Evolutionary conservation across 1,140 invertebrate species (phyloP).

Genomic region (Zaprionus davidi): DNA sequence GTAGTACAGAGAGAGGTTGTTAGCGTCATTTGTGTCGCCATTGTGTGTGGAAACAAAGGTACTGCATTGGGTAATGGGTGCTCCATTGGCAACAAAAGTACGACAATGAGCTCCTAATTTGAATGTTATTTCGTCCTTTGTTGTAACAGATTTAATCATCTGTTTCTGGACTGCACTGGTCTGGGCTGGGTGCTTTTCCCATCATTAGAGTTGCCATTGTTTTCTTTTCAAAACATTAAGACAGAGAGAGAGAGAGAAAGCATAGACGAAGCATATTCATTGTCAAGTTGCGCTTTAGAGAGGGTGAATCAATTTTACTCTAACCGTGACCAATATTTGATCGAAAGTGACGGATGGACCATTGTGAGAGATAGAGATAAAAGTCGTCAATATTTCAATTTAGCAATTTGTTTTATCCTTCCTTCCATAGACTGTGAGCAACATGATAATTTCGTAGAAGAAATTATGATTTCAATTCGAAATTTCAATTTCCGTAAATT

Average conservation of each 20-base stretch:
- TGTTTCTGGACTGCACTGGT: constrained; percentile 23
- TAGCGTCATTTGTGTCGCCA: constrained; percentile 71
- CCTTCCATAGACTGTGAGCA: not conserved
- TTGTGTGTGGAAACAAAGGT: constrained; percentile 69
- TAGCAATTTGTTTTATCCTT: not conserved
- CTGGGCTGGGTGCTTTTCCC: constrained; percentile 46
- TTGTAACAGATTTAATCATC: constrained; percentile 78
- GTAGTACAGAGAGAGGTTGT: constrained; percentile 19
- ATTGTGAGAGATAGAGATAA: not conserved
- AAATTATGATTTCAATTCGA: constrained; percentile 67
- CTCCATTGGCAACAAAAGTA: constrained; percentile 76
- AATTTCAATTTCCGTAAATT: constrained; percentile 77
- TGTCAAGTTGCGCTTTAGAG: not conserved
- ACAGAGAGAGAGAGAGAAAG: constrained; percentile 39
- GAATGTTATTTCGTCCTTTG: constrained; percentile 79
- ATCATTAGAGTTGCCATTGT: constrained; percentile 78
- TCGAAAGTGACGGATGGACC: constrained; percentile 17
- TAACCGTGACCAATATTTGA: constrained; percentile 29
- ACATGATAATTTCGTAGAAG: constrained; percentile 41
- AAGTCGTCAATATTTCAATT: not conserved
- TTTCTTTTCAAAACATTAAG: constrained; percentile 59
- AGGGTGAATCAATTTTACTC: constrained; percentile 21
- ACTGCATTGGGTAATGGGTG: constrained; percentile 16
- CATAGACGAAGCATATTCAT: constrained; percentile 13
- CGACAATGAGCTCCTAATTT: constrained; percentile 80